Evolutionary conservation across 2,797 vertebrate genomes (phyloP).

Genomic region (Garrulus glandarius): DNA sequence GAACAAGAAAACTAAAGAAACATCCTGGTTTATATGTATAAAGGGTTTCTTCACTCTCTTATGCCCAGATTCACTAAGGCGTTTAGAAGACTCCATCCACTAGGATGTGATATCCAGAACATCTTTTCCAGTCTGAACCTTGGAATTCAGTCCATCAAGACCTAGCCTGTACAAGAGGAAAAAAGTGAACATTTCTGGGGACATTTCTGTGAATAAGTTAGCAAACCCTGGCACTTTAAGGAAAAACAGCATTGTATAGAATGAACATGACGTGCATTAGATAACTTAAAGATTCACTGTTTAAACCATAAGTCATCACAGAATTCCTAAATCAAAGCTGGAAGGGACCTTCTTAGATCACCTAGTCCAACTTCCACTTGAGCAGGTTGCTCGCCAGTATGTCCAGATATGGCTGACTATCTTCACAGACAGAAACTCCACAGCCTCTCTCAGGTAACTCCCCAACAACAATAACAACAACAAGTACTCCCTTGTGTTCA

Average conservation of each 20-base stretch:
- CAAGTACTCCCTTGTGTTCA: neutral
- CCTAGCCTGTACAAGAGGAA: neutral
- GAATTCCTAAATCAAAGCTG: neutral
- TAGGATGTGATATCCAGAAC: fast-evolving
- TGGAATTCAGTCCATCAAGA: neutral
- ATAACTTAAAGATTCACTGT: neutral
- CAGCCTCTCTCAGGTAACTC: neutral
- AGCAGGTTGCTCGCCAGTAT: neutral
- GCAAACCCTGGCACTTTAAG: neutral
- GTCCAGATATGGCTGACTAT: too few relatives aligned
- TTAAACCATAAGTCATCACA: neutral
- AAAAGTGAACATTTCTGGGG: neutral
- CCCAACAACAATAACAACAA: neutral
- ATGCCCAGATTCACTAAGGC: neutral
- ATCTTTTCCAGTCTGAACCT: neutral
- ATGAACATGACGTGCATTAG: neutral
- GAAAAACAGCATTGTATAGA: neutral
- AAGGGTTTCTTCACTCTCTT: neutral
- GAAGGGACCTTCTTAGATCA: neutral
- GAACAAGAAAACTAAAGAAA: neutral
- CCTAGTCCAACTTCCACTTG: fast-evolving
- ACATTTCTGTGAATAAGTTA: neutral
- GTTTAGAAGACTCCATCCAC: neutral
- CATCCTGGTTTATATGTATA: neutral
- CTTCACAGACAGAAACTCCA: neutral